Base-by-base conservation (phyloP, 64 coral and sea anemone species). In the Anthopleura sola region DNA sequence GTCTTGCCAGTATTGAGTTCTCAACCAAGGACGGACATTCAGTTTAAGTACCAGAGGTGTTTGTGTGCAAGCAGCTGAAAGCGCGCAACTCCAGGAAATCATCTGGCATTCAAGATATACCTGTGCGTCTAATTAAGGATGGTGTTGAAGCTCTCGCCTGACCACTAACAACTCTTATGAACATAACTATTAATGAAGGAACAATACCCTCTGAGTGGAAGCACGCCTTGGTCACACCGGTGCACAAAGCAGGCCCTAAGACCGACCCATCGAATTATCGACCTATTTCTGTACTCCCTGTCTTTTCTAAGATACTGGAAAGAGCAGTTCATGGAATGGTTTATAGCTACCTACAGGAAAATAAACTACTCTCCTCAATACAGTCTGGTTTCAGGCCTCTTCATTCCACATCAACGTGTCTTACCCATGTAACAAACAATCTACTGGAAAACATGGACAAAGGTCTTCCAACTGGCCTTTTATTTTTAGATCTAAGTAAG, bases 361-460 rank as follows among this genome's bases (percentile, higher is more conserved):
- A 85, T 37, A 31, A 26, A 10, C 48, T 83, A 2, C 80, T 83
- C 1, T 49, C n/a, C 9, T 2, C 1, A 1, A 1, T 23, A 20
- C 37, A 83, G 23, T 83, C 80, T 53, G 80, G 80, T 24, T 83
- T n/a, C 60, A 1, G 60, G 0, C 55, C 55, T 19, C 55, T 57
- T 0, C 55, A 57, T 1, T 57, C 55, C 0, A 57, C 55, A 18
- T 18, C 75, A 0, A 20, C 26, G 0, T 78, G 31, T 8, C 86
- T 87, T 5, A 33, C 47, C 0, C 17, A 87, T 78, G 37, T 87
- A 12, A 60, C 76, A 23, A 80, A 87, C 54, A 21, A 46, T n/a
- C 23, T 87, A 0, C 79, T 87, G 2, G 14, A 69, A 5, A 83
- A 75, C 60, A 87, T 87, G 18, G 90, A 91, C 33, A 86, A 87